Percentiles rank a stretch among this genome's conserved stretches.
Evolutionary conservation across 2,888 invertebrate genomes (phyloP).

Genomic region (Nephrotoma flavescens): DNA sequence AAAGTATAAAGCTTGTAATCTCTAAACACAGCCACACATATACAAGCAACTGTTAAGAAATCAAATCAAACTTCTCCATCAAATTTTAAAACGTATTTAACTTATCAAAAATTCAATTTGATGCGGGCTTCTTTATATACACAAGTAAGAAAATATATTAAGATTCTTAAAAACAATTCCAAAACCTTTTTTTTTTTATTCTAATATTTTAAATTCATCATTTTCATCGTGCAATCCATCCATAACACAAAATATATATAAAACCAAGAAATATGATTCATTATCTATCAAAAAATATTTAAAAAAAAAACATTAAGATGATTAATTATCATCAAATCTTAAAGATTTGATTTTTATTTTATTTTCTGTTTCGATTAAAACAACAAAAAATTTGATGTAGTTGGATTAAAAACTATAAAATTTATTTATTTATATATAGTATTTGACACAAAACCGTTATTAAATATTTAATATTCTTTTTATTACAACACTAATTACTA

Average conservation of each 20-base stretch:
- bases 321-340: neutral
- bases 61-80: neutral
- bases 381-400: neutral
- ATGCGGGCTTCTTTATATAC: neutral
- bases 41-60: neutral
- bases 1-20: neutral
- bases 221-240: neutral
- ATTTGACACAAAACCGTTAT: neutral
- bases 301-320: neutral
- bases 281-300: neutral
- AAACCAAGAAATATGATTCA: neutral
- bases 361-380: neutral
- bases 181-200: neutral
- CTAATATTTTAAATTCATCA: neutral
- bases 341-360: neutral
- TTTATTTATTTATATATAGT: neutral
- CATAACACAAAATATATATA: neutral
- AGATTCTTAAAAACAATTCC: neutral
- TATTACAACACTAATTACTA: neutral
- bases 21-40: neutral
- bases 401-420: neutral
- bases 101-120: neutral
- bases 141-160: neutral
- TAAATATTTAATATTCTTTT: neutral
- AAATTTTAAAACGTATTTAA: neutral